Percentiles rank a stretch among this genome's conserved stretches.
Evolutionary conservation across 2,797 vertebrate genomes (phyloP).

Genomic region (Ciconia nigra): DNA sequence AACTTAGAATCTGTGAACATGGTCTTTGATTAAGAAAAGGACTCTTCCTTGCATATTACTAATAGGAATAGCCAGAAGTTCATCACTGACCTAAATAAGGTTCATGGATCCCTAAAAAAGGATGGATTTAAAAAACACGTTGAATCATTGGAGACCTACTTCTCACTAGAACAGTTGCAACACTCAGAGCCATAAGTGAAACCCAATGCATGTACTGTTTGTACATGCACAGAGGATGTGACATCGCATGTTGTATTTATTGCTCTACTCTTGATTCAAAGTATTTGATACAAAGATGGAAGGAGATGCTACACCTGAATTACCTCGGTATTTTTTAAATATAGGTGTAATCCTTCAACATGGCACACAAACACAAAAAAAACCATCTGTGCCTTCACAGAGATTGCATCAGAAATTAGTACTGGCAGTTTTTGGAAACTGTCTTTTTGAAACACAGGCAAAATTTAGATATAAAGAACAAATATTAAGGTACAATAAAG

Average conservation of each 20-base stretch:
- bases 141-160: neutral
- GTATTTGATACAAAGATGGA: neutral
- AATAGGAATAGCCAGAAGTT: neutral
- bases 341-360: neutral
- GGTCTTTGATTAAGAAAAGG: neutral
- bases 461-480: neutral
- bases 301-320: neutral
- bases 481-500: neutral
- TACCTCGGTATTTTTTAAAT: neutral
- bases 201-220: neutral
- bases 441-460: neutral
- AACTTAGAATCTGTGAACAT: neutral
- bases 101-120: neutral
- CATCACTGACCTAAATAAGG: neutral
- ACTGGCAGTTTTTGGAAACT: neutral
- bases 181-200: neutral
- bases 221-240: neutral
- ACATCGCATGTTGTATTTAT: neutral
- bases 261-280: neutral
- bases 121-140: neutral
- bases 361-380: neutral
- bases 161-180: neutral
- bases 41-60: neutral
- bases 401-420: neutral
- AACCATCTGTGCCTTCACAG: neutral